Evolutionary conservation across 2,888 invertebrate genomes (phyloP).

Genomic region (Caenorhabditis sinica): DNA sequence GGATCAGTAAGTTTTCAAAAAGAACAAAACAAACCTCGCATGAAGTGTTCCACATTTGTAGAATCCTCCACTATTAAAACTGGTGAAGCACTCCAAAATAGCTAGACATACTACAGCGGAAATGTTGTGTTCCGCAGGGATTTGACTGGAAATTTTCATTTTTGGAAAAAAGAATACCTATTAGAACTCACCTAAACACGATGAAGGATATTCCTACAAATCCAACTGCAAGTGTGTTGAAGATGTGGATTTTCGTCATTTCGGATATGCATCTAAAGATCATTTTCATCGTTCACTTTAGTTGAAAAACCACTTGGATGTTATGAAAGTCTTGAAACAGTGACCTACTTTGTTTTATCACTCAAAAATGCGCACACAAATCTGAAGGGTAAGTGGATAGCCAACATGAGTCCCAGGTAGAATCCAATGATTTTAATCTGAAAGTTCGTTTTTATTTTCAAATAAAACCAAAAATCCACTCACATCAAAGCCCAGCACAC

Average conservation of each 20-base stretch:
- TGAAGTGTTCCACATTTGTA: conserved; percentile 78
- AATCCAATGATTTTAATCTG: conserved; percentile 64
- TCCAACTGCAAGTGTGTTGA: conserved; percentile 74
- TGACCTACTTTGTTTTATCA: conserved; percentile 69
- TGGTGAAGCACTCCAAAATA: conserved; percentile 70
- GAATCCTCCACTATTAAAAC: conserved; percentile 78
- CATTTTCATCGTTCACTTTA: neutral
- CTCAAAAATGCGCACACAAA: conserved; percentile 74
- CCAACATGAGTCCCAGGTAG: conserved; percentile 52
- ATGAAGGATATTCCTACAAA: conserved; percentile 68
- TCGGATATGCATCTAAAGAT: conserved; percentile 66
- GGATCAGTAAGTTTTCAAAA: neutral
- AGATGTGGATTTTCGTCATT: conserved; percentile 68
- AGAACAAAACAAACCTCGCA: conserved; percentile 59
- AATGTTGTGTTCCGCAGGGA: conserved; percentile 52
- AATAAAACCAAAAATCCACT: neutral
- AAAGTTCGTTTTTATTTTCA: neutral
- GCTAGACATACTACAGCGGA: conserved; percentile 64
- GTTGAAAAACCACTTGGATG: neutral
- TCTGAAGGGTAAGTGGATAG: conserved; percentile 73
- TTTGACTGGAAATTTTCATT: conserved; percentile 23
- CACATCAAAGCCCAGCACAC: conserved; percentile 58
- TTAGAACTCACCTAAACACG: conserved; percentile 55
- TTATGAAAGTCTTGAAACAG: neutral
- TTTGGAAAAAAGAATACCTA: neutral